A percentile compares a stretch with the other conserved stretches of the same genome.
Evolutionary conservation across 2,113 vertebrate genomes (phyloP).

Genomic region (Sprattus sprattus): DNA sequence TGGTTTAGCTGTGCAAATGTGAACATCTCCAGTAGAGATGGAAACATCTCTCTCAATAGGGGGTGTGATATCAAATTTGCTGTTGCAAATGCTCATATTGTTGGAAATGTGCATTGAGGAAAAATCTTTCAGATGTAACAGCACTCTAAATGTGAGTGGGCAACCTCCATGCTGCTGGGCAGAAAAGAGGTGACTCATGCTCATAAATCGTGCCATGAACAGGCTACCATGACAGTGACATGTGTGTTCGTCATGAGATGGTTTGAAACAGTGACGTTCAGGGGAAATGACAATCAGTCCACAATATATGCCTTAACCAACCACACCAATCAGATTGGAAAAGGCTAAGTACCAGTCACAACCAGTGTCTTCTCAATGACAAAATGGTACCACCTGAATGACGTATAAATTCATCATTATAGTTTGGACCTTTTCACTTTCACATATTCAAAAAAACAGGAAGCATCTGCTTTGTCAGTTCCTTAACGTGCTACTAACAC

Average conservation of each 20-base stretch:
- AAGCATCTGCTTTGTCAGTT: too few relatives aligned
- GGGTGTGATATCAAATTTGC: neutral
- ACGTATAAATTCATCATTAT: too few relatives aligned
- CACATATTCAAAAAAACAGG: too few relatives aligned
- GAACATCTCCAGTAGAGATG: too few relatives aligned
- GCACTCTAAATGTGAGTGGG: neutral
- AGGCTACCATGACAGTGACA: conserved; percentile 6
- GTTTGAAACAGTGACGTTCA: neutral
- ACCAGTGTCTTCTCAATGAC: neutral
- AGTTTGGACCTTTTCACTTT: neutral
- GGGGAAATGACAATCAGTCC: neutral
- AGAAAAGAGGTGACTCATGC: neutral
- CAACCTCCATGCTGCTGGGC: neutral
- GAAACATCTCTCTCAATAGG: too few relatives aligned
- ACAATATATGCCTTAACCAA: neutral
- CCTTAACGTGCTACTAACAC: neutral
- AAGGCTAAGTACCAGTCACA: neutral
- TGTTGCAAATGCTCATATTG: neutral
- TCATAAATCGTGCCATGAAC: neutral
- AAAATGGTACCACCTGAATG: neutral
- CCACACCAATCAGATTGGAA: neutral
- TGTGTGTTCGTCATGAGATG: neutral
- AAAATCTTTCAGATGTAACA: neutral
- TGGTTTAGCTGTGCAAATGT: neutral
- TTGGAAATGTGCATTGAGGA: too few relatives aligned